Evolutionary conservation across 2,797 vertebrate genomes (phyloP).

Genomic region (Enteromius argenteus): DNA sequence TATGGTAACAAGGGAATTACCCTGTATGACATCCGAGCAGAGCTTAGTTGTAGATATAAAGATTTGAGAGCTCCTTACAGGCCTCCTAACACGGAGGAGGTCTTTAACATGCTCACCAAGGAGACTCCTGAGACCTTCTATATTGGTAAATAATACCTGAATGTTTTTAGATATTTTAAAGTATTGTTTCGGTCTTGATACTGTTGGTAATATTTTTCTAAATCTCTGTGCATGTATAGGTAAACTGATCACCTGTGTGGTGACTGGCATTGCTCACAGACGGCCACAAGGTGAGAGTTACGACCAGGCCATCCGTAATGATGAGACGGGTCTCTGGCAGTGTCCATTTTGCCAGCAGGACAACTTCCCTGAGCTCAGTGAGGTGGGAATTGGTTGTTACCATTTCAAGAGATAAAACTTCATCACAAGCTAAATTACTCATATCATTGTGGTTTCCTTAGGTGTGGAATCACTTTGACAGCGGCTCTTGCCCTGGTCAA

Average conservation of each 20-base stretch:
- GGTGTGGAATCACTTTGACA: constrained; percentile 99
- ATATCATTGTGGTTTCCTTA: constrained; percentile 59
- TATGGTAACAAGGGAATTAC: constrained; percentile 99
- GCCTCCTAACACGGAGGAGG: constrained; percentile 94
- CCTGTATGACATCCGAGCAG: constrained; percentile 96
- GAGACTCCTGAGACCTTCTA: constrained; percentile 99
- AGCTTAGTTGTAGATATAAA: constrained; percentile 98
- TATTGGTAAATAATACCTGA: constrained; percentile 82
- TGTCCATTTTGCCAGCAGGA: constrained; percentile 99
- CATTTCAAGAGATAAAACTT: background rate
- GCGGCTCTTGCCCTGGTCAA: constrained; percentile 97
- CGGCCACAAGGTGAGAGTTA: constrained; percentile 98
- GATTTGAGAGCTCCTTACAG: constrained; percentile 93
- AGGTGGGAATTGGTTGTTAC: constrained; percentile 76
- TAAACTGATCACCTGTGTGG: constrained; percentile 95
- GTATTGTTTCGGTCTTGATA: background rate
- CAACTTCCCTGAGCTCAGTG: constrained; percentile 98
- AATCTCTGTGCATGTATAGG: constrained; percentile 72
- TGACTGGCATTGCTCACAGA: constrained; percentile 96
- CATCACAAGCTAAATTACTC: background rate
- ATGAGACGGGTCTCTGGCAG: constrained; percentile 95
- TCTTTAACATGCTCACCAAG: constrained; percentile 98
- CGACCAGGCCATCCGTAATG: constrained; percentile 96
- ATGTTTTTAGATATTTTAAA: background rate
- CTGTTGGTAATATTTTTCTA: background rate